Evolutionary conservation across 2,888 invertebrate species (phyloP).

Genomic region (Drosophila recens): DNA sequence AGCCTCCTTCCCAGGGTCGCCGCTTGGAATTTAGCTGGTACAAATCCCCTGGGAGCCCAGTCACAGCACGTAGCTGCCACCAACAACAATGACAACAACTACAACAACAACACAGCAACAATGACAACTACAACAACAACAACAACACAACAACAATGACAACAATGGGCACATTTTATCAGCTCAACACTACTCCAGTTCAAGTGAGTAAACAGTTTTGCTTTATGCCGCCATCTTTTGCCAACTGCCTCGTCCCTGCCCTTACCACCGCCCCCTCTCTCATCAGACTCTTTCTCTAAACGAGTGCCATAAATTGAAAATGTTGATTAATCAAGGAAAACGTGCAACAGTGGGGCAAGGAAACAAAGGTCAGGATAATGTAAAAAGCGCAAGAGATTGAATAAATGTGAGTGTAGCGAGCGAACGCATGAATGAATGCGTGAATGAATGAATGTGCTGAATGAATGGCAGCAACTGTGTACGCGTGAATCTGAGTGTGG

Average conservation of each 20-base stretch:
- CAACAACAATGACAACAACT: slow-evolving; percentile 26
- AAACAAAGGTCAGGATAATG: slow-evolving; percentile 25
- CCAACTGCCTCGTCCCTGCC: slow-evolving; percentile 10
- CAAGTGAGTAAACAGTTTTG: slow-evolving; percentile 79
- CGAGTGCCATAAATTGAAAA: slow-evolving; percentile 75
- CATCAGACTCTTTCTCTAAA: slow-evolving; percentile 21
- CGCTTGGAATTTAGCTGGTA: slow-evolving; percentile 64
- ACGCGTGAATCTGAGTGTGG: not conserved
- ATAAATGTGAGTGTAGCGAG: slow-evolving; percentile 46
- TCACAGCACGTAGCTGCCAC: slow-evolving; percentile 68
- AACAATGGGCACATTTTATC: slow-evolving; percentile 61
- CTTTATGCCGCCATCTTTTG: slow-evolving; percentile 57
- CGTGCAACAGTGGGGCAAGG: slow-evolving; percentile 31
- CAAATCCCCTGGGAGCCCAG: slow-evolving; percentile 71
- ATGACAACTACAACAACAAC: slow-evolving; percentile 14
- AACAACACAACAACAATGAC: too few relatives aligned
- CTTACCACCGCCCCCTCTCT: too few relatives aligned
- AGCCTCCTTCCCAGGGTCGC: slow-evolving; percentile 6
- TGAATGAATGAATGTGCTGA: slow-evolving; percentile 19
- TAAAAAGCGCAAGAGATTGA: slow-evolving; percentile 35
- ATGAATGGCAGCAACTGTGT: slow-evolving; percentile 20
- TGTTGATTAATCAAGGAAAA: slow-evolving; percentile 77
- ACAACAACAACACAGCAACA: slow-evolving; percentile 23
- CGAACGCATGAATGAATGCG: slow-evolving; percentile 40
- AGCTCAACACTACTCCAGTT: slow-evolving; percentile 71